phyloP scores from a whole-genome alignment of 1,140 invertebrate species.

The Heterodera carotae region DNA sequence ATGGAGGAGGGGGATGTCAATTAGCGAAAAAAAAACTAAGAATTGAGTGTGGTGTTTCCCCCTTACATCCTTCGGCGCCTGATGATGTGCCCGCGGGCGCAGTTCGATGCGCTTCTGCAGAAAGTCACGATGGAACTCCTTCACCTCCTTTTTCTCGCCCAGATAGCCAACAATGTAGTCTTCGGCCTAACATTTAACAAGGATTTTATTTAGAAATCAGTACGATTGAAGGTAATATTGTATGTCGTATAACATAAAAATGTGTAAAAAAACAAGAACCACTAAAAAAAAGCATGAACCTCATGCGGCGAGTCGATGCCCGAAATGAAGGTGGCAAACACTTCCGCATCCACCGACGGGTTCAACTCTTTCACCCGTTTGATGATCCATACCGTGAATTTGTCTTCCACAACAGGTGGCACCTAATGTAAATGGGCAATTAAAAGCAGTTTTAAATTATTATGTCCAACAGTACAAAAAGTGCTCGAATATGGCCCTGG shows the following conservation, averaged over 20 bases:
- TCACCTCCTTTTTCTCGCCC: constrained; percentile 46
- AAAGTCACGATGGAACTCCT: constrained; percentile 56
- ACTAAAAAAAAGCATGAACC: no score
- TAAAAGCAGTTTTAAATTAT: no score
- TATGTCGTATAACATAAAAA: no score
- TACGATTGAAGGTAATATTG: no score
- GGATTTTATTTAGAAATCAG: constrained; percentile 12
- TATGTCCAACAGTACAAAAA: no score
- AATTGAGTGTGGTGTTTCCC: no score
- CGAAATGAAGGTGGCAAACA: constrained; percentile 43
- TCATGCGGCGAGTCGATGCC: constrained; percentile 50
- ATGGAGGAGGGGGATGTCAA: no score
- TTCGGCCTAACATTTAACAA: constrained; percentile 36
- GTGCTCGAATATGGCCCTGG: no score
- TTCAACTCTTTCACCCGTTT: constrained; percentile 46
- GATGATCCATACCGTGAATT: constrained; percentile 45
- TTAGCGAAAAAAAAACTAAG: no score
- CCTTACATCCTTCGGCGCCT: constrained; percentile 43
- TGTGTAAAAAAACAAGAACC: no score
- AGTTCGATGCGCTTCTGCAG: constrained; percentile 51
- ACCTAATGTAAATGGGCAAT: no score
- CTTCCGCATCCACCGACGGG: constrained; percentile 45
- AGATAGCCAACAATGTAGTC: constrained; percentile 53
- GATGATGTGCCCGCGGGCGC: constrained; percentile 37
- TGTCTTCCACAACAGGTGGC: constrained; percentile 8